Percentiles rank a stretch among this genome's conserved stretches.
Conservation (phyloP, 2,888 invertebrate genomes). For the Luperina testacea region DNA sequence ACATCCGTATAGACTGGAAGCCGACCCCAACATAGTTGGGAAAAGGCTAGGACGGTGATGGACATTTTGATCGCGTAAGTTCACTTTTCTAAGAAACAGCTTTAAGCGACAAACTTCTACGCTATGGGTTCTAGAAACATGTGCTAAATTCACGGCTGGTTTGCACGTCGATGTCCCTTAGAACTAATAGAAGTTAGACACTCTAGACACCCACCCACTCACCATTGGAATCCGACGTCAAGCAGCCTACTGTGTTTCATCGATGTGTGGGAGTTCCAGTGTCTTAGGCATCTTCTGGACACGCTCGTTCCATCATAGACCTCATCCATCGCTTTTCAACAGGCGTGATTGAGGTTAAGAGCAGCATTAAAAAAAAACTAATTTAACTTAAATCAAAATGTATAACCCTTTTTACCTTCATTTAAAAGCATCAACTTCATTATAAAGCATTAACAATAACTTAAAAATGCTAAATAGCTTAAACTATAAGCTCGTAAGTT, state of each 20-base stretch:
- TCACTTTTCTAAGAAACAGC: neutral
- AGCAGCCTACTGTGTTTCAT: too few species aligned
- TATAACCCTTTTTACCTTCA: neutral
- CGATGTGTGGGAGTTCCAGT: too few species aligned
- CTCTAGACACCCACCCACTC: neutral
- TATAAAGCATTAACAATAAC: constrained; percentile 21
- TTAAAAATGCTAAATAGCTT: constrained; percentile 21
- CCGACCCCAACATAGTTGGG: too few species aligned
- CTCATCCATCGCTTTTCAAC: too few species aligned
- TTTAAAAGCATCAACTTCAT: neutral
- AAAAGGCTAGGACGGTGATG: too few species aligned
- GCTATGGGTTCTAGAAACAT: neutral
- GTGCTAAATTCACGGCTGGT: too few species aligned
- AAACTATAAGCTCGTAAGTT: constrained; percentile 24
- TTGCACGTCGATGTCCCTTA: too few species aligned
- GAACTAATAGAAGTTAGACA: neutral
- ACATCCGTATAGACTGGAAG: too few species aligned
- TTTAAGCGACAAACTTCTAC: neutral
- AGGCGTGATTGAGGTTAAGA: too few species aligned
- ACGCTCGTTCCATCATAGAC: too few species aligned
- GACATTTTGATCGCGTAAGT: neutral
- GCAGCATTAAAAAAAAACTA: neutral
- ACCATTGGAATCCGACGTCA: too few species aligned
- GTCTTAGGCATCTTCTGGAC: too few species aligned
- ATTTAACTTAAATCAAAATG: constrained; percentile 4